Evolutionary conservation across 1,140 invertebrate species (phyloP).

Genomic region (Diorhabda elongata): DNA sequence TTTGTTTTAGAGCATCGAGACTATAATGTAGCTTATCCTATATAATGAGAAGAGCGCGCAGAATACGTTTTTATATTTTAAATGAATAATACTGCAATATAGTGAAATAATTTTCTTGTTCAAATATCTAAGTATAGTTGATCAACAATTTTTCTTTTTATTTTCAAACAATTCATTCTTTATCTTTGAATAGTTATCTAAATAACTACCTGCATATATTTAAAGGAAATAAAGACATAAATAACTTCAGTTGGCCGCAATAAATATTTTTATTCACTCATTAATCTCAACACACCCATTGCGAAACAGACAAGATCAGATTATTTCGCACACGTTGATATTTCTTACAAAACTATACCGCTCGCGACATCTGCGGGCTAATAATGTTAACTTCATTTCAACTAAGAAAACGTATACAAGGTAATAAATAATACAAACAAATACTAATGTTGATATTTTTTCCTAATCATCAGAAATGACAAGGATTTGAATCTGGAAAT

Average conservation of each 20-base stretch:
- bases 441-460: no score
- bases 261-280: neutral
- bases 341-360: no score
- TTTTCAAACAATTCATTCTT: no score
- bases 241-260: neutral
- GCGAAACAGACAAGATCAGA: neutral
- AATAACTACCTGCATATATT: neutral
- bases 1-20: no score
- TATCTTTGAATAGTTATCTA: neutral
- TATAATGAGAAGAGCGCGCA: neutral
- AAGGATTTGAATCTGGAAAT: no score
- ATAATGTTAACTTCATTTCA: no score
- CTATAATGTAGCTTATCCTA: no score
- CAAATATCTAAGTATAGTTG: neutral
- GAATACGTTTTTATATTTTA: neutral
- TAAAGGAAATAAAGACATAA: neutral
- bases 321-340: neutral
- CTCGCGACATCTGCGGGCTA: no score
- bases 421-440: no score
- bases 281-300: neutral
- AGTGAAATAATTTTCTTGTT: neutral
- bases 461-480: no score
- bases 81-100: neutral
- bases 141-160: no score
- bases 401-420: no score